These are phyloP conservation scores for Aphaenogaster rudis DNA, from an alignment of 1,140 invertebrate species.

Conservation along the genomic window DNA sequence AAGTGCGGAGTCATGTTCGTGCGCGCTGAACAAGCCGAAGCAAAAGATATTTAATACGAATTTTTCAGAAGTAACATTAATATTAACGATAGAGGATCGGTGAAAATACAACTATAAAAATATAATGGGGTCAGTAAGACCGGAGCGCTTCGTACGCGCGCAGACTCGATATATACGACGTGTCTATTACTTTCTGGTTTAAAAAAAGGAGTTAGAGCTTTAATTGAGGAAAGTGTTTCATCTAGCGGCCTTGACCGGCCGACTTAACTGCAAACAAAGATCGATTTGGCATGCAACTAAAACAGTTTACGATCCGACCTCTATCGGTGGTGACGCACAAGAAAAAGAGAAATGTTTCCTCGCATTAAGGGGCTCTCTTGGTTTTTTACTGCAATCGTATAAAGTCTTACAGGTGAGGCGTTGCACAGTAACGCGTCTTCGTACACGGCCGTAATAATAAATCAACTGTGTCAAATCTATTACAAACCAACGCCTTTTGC, in stretches of 20 bases:
- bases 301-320: conserved; percentile 52
- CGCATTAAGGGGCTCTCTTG: too few species aligned
- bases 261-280: conserved; percentile 54
- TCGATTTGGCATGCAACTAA: conserved; percentile 55
- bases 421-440: background rate
- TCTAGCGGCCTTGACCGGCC: conserved; percentile 39
- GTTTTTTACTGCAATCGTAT: background rate
- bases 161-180: background rate
- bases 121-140: background rate
- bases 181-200: background rate
- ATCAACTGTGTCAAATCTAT: conserved; percentile 42
- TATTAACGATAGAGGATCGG: conserved; percentile 33
- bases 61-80: conserved; percentile 11
- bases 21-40: background rate
- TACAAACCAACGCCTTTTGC: conserved; percentile 22
- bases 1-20: background rate
- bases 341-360: conserved; percentile 1
- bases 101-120: conserved; percentile 1
- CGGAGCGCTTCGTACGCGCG: background rate
- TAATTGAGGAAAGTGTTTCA: conserved; percentile 58
- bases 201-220: conserved; percentile 21
- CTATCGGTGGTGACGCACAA: conserved; percentile 35
- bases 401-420: background rate
- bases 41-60: background rate
- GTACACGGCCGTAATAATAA: background rate